Percentiles rank a stretch among this genome's conserved stretches.
Conservation (phyloP, 2,797 vertebrate genomes). For the Graptemys geographica region DNA sequence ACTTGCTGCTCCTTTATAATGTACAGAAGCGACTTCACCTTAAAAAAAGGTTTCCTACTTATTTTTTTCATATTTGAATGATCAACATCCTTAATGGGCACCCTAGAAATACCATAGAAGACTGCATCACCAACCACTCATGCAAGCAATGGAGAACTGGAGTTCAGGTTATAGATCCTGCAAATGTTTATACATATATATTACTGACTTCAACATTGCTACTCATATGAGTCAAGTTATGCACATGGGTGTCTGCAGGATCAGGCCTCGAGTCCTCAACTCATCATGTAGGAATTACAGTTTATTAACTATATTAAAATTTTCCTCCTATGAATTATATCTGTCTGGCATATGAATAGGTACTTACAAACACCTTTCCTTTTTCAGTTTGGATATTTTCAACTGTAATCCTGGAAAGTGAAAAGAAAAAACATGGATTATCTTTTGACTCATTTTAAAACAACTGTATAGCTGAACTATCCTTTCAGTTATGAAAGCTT, state of each 20-base stretch:
- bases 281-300: neutral
- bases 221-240: neutral
- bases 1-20: neutral
- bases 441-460: neutral
- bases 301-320: neutral
- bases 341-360: neutral
- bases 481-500: neutral
- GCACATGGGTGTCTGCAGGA: neutral
- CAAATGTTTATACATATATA: fast-evolving
- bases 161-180: neutral
- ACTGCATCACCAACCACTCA: neutral
- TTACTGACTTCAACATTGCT: neutral
- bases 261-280: neutral
- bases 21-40: neutral
- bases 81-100: neutral
- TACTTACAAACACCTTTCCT: slow-evolving; percentile 95
- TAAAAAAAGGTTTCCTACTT: neutral
- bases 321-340: neutral
- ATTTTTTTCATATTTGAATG: neutral
- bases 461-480: neutral
- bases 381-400: slow-evolving; percentile 95
- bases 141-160: neutral
- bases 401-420: slow-evolving; percentile 87
- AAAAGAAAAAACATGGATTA: slow-evolving; percentile 42
- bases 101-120: neutral